These are phyloP conservation scores for Neria commutata DNA, from an alignment of 2,888 invertebrate genomes.

Conservation along the genomic window DNA sequence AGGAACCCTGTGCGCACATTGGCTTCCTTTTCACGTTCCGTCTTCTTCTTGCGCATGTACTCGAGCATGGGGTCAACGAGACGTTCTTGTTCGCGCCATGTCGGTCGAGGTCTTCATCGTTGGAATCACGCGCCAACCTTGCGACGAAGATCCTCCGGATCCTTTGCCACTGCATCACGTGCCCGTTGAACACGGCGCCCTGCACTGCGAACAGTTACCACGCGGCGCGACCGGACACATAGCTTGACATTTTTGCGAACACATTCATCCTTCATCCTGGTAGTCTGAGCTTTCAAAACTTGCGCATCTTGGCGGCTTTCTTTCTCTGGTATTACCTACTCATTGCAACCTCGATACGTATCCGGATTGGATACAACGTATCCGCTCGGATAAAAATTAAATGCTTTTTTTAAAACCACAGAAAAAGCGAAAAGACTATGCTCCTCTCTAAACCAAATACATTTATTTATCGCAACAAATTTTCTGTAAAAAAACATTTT, in stretches of 20 bases:
- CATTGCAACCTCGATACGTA: too few species aligned
- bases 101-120: slow-evolving; percentile 86
- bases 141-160: slow-evolving; percentile 55
- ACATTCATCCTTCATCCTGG: slow-evolving; percentile 73
- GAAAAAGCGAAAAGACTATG: too few species aligned
- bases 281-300: slow-evolving; percentile 75
- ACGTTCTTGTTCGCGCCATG: slow-evolving; percentile 73
- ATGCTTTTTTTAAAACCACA: too few species aligned
- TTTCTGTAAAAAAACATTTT: too few species aligned
- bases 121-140: slow-evolving; percentile 80
- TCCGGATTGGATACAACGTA: too few species aligned
- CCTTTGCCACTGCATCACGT: slow-evolving; percentile 60
- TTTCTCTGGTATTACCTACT: too few species aligned
- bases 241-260: slow-evolving; percentile 73
- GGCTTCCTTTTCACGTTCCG: slow-evolving; percentile 62
- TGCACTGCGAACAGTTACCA: slow-evolving; percentile 51
- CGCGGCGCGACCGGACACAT: slow-evolving; percentile 63
- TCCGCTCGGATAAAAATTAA: too few species aligned
- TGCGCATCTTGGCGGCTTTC: slow-evolving; percentile 85
- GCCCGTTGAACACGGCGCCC: slow-evolving; percentile 50
- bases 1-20: slow-evolving; percentile 74
- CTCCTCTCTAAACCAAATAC: too few species aligned
- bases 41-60: slow-evolving; percentile 74
- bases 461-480: too few species aligned
- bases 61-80: slow-evolving; percentile 94